These are phyloP conservation scores for Rhea pennata DNA, from an alignment of 2,113 vertebrate species.

Conservation along the genomic window DNA sequence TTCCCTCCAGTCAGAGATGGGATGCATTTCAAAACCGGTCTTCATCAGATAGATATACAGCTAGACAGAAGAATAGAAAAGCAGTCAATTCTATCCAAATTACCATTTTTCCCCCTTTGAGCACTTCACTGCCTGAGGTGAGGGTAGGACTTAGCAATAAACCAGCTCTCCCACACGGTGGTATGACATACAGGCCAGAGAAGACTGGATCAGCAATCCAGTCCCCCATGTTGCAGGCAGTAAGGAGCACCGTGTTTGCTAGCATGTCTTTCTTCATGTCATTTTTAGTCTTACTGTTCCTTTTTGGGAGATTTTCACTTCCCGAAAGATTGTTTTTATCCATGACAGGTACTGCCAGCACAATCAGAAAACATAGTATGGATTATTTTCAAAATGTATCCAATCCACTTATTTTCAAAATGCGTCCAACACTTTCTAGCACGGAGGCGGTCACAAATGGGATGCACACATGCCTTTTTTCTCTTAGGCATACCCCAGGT, in stretches of 20 bases:
- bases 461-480: background rate
- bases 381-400: background rate
- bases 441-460: background rate
- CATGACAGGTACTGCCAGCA: background rate
- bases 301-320: background rate
- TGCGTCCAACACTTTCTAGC: accelerated
- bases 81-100: background rate
- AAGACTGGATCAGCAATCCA: accelerated
- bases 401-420: background rate
- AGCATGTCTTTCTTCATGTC: background rate
- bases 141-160: background rate
- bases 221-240: accelerated
- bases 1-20: background rate
- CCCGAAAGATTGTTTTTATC: background rate
- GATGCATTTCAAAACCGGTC: background rate
- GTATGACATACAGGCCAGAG: background rate
- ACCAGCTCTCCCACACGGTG: background rate
- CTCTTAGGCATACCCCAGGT: background rate
- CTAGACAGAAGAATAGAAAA: background rate
- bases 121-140: background rate
- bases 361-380: background rate
- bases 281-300: background rate
- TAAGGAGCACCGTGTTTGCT: background rate
- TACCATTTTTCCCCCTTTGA: background rate
- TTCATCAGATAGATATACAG: background rate